Evolutionary conservation across 2,797 vertebrate genomes (phyloP).

Genomic region (Phaenicophaeus curvirostris): DNA sequence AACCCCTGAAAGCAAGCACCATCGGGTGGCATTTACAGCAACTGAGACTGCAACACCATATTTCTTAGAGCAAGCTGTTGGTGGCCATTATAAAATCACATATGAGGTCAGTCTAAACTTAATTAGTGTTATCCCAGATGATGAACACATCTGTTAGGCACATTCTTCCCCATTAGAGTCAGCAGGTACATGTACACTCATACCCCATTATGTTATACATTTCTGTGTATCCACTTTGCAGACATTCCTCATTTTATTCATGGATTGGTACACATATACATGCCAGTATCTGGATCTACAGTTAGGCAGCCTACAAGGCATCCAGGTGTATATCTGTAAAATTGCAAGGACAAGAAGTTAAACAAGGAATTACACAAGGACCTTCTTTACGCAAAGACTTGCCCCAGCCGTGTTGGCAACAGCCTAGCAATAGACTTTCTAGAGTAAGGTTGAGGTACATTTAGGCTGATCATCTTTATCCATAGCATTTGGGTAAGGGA

Average conservation of each 20-base stretch:
- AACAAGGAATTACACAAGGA: not conserved
- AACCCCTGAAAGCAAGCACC: not conserved
- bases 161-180: not conserved
- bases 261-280: not conserved
- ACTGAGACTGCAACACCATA: not conserved
- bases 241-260: not conserved
- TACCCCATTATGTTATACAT: fast-evolving
- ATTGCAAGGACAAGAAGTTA: not conserved
- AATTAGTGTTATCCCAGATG: not conserved
- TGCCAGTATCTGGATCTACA: not conserved
- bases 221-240: not conserved
- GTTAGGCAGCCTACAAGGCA: fast-evolving
- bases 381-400: not conserved
- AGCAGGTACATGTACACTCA: not conserved
- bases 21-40: not conserved
- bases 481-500: fast-evolving
- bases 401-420: not conserved
- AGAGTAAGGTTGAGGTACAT: not conserved
- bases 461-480: not conserved
- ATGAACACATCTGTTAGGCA: not conserved
- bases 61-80: not conserved
- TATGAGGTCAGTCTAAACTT: not conserved
- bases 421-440: not conserved
- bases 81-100: not conserved
- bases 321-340: not conserved